Percentiles rank a stretch among this genome's conserved stretches.
phyloP scores from a whole-genome alignment of 1,140 invertebrate species.

The Drosophila mayri region DNA sequence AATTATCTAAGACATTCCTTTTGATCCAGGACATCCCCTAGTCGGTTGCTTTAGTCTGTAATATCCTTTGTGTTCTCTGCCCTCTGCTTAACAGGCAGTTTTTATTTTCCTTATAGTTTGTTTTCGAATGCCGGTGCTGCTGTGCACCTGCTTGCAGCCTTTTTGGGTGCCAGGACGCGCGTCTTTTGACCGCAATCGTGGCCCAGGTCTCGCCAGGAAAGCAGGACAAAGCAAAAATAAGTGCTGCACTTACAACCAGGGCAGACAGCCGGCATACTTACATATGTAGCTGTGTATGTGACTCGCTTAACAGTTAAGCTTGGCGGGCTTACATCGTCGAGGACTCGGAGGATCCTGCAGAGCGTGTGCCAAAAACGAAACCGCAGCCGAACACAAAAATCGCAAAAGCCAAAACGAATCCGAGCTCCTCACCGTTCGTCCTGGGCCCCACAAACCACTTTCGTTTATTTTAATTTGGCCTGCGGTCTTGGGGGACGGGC shows the following conservation, averaged over 20 bases:
- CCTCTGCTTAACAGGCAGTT: slow-evolving; percentile 15
- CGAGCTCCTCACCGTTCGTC: slow-evolving; percentile 45
- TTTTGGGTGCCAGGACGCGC: slow-evolving; percentile 63
- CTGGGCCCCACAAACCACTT: slow-evolving; percentile 69
- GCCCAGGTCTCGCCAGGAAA: slow-evolving; percentile 39
- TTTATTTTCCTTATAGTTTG: slow-evolving; percentile 10
- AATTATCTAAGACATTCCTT: not conserved
- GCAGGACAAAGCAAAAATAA: slow-evolving; percentile 48
- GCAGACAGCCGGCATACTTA: slow-evolving; percentile 6
- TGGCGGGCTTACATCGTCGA: slow-evolving; percentile 62
- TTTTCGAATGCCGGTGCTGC: slow-evolving; percentile 34
- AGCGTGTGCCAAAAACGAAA: slow-evolving; percentile 63
- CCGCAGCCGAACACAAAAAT: slow-evolving; percentile 63
- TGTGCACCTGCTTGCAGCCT: slow-evolving; percentile 47
- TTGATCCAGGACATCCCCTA: slow-evolving; percentile 5
- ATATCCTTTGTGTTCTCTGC: slow-evolving; percentile 17
- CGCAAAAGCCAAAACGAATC: slow-evolving; percentile 26
- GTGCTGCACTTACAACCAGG: slow-evolving; percentile 46
- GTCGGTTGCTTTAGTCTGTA: not conserved
- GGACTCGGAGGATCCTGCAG: slow-evolving; percentile 26
- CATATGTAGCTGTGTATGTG: not conserved
- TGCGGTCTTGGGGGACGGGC: slow-evolving; percentile 54
- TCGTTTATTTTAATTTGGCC: slow-evolving; percentile 82
- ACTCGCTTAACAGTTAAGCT: slow-evolving; percentile 66
- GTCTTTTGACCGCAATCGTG: slow-evolving; percentile 81